phyloP scores from a whole-genome alignment of 2,797 vertebrate species.

The Hydrophis major region DNA sequence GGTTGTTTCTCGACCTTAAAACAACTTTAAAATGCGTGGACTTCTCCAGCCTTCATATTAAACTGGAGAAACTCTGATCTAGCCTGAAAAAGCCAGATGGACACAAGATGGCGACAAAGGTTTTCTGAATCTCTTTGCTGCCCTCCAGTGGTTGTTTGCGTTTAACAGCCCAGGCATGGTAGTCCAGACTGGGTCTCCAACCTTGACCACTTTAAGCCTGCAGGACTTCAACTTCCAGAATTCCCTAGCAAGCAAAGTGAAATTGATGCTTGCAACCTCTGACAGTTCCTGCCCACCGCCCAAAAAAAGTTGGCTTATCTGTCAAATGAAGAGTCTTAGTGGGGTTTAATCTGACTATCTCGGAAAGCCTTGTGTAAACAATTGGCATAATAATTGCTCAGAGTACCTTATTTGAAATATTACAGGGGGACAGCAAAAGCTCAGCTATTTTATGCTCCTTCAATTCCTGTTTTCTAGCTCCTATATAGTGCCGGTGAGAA shows the following conservation, averaged over 20 bases:
- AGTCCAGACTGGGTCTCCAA: not conserved
- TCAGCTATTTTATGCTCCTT: not conserved
- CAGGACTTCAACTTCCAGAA: too few species aligned
- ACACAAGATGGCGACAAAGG: not conserved
- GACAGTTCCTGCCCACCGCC: not conserved
- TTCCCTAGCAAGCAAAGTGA: not conserved
- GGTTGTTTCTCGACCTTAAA: not conserved
- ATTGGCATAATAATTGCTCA: not conserved
- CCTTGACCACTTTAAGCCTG: too few species aligned
- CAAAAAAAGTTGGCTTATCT: not conserved
- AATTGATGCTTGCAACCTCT: not conserved
- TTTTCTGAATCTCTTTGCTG: not conserved
- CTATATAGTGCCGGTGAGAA: slow-evolving; percentile 87
- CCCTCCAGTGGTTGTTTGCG: not conserved
- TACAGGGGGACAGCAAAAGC: too few species aligned
- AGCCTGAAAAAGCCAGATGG: not conserved
- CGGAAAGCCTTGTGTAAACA: not conserved
- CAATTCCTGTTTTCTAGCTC: slow-evolving; percentile 54
- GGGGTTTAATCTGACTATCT: not conserved
- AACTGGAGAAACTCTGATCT: not conserved
- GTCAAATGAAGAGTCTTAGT: not conserved
- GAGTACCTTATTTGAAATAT: not conserved
- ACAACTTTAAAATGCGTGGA: not conserved
- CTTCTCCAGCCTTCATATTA: not conserved
- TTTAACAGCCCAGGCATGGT: not conserved